Conservation (phyloP, 2,113 vertebrate genomes). For the Camelus dromedarius region DNA sequence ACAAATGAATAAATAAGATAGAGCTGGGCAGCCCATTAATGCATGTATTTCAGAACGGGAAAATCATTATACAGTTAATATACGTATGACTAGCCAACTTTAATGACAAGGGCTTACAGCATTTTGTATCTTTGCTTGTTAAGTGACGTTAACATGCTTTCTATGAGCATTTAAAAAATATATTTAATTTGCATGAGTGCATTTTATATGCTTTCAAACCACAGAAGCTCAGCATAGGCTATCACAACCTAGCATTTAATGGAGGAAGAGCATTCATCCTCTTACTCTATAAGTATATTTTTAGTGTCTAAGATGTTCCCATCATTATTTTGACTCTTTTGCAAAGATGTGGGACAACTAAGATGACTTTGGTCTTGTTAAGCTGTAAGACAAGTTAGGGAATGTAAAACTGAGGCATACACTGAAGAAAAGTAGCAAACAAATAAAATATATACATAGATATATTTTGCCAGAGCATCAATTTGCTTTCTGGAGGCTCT, state of each 20-base stretch:
- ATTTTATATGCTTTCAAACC: not conserved
- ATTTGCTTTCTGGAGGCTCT: not conserved
- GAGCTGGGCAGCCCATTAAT: slow-evolving; percentile 55
- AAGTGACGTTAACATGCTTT: not conserved
- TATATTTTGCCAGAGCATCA: not conserved
- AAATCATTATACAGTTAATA: slow-evolving; percentile 56
- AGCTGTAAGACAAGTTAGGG: not conserved
- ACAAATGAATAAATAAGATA: slow-evolving; percentile 66
- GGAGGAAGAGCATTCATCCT: not conserved
- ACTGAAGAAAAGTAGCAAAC: not conserved
- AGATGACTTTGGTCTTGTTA: not conserved
- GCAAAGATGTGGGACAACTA: not conserved
- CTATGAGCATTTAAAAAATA: not conserved
- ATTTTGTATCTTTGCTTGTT: slow-evolving; percentile 1
- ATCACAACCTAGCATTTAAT: not conserved
- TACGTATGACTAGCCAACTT: not conserved
- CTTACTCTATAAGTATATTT: not conserved
- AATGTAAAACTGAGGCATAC: not conserved
- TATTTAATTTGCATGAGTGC: slow-evolving; percentile 40
- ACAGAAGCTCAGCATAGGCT: not conserved
- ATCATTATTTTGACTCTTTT: not conserved
- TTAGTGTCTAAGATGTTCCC: not conserved
- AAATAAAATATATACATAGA: not conserved
- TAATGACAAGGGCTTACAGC: slow-evolving; percentile 12
- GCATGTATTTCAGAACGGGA: slow-evolving; percentile 2